Percentiles rank a stretch among this genome's conserved stretches.
Conservation (phyloP, 2,888 invertebrate species). For the Periphyllus acericola region DNA sequence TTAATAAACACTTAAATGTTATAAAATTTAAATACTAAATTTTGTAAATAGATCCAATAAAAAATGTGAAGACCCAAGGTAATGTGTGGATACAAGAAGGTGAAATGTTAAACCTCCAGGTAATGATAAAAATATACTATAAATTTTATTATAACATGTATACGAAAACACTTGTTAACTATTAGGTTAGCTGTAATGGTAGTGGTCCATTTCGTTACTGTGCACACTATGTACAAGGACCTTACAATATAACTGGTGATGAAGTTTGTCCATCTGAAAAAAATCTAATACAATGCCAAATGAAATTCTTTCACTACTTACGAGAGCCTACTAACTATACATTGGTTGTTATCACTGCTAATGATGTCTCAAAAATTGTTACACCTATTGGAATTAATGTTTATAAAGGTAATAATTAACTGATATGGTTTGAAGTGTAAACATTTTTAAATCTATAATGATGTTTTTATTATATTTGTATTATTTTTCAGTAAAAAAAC, state of each 20-base stretch:
- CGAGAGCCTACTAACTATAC: slow-evolving; percentile 78
- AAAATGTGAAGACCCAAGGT: slow-evolving; percentile 77
- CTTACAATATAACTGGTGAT: slow-evolving; percentile 71
- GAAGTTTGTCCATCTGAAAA: slow-evolving; percentile 74
- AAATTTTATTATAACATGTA: too few species aligned
- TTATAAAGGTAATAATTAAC: slow-evolving; percentile 77
- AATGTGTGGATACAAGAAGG: slow-evolving; percentile 86
- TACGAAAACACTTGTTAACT: slow-evolving; percentile 6
- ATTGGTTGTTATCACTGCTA: slow-evolving; percentile 80
- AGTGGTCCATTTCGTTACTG: slow-evolving; percentile 81
- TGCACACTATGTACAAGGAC: slow-evolving; percentile 73
- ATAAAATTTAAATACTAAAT: slow-evolving; percentile 43
- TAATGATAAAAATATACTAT: slow-evolving; percentile 65
- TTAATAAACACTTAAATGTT: too few species aligned
- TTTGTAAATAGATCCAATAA: slow-evolving; percentile 75
- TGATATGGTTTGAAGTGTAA: not conserved
- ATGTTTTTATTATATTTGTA: not conserved
- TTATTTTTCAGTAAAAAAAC: slow-evolving; percentile 72
- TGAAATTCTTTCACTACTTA: slow-evolving; percentile 77
- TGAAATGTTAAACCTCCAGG: slow-evolving; percentile 77
- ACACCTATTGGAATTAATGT: slow-evolving; percentile 81
- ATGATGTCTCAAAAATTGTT: slow-evolving; percentile 78
- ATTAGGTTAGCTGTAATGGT: slow-evolving; percentile 74
- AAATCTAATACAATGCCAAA: slow-evolving; percentile 69
- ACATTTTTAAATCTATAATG: not conserved